Conservation (phyloP, 2,888 invertebrate genomes). For the Agrochola lota region DNA sequence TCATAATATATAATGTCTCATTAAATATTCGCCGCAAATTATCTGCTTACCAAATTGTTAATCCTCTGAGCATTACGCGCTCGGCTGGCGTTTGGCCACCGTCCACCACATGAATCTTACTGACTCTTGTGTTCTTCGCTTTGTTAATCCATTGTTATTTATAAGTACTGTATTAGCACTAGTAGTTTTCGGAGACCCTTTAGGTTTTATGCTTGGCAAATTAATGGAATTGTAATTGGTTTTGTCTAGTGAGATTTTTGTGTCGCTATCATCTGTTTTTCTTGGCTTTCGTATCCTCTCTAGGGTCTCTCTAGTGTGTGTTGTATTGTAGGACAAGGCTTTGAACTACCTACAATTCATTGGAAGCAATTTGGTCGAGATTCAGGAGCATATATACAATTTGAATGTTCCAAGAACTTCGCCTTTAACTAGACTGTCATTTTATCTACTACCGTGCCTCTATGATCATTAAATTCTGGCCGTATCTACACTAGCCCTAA, state of each 20-base stretch:
- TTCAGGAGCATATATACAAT: neutral
- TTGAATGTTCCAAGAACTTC: neutral
- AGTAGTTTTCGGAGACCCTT: constrained; percentile 45
- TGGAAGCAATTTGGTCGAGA: neutral
- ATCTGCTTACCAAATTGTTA: constrained; percentile 81
- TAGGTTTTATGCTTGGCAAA: constrained; percentile 19
- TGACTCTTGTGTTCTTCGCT: constrained; percentile 73
- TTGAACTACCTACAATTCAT: constrained; percentile 1
- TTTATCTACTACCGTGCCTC: neutral
- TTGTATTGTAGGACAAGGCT: neutral
- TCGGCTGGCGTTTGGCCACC: constrained; percentile 81
- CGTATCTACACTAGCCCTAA: neutral
- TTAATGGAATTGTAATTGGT: constrained; percentile 18
- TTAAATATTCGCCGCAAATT: constrained; percentile 75
- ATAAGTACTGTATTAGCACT: constrained; percentile 69
- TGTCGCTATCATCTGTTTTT: neutral
- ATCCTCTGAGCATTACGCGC: constrained; percentile 80
- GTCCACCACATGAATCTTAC: constrained; percentile 82
- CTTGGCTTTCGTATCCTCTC: too few relatives aligned
- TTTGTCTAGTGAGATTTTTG: constrained; percentile 6
- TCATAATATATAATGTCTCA: constrained; percentile 67
- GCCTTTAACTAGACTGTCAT: neutral
- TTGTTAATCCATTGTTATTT: constrained; percentile 85
- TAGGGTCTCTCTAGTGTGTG: neutral
- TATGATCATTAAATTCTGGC: neutral